A percentile compares a stretch with the other conserved stretches of the same genome.
These are phyloP conservation scores for Pherbina coryleti DNA, from an alignment of 2,888 invertebrate genomes.

Conservation along the genomic window DNA sequence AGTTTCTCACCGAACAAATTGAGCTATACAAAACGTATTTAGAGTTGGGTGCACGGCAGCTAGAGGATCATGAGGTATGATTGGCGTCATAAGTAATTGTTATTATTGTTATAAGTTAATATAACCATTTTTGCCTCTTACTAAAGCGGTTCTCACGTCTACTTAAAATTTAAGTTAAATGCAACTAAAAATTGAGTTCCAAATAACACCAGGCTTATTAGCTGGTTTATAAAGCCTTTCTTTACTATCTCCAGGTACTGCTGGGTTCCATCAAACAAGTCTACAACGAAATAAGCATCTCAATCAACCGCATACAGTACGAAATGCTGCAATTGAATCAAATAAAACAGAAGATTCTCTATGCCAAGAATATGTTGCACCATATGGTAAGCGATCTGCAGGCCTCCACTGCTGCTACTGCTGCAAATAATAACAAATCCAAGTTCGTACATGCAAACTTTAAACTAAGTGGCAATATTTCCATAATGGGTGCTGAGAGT, in stretches of 20 bases:
- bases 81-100: no score
- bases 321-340: constrained; percentile 64
- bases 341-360: constrained; percentile 67
- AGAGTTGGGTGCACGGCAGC: constrained; percentile 53
- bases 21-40: constrained; percentile 57
- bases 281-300: constrained; percentile 60
- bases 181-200: no score
- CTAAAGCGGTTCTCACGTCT: no score
- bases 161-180: no score
- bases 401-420: constrained; percentile 23
- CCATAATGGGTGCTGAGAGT: constrained; percentile 50
- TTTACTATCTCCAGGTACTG: constrained; percentile 49
- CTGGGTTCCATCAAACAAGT: constrained; percentile 63
- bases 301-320: constrained; percentile 63
- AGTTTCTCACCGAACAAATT: constrained; percentile 61
- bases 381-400: constrained; percentile 61
- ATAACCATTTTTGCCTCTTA: no score
- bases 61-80: constrained; percentile 61
- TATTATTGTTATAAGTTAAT: no score
- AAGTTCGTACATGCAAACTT: constrained; percentile 58
- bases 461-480: constrained; percentile 51
- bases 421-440: constrained; percentile 49
- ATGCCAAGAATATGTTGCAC: constrained; percentile 62
- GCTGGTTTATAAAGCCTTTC: neutral
- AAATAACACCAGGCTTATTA: neutral